Conservation (phyloP, 2,888 invertebrate species). For the Drosophila sordidapex region DNA sequence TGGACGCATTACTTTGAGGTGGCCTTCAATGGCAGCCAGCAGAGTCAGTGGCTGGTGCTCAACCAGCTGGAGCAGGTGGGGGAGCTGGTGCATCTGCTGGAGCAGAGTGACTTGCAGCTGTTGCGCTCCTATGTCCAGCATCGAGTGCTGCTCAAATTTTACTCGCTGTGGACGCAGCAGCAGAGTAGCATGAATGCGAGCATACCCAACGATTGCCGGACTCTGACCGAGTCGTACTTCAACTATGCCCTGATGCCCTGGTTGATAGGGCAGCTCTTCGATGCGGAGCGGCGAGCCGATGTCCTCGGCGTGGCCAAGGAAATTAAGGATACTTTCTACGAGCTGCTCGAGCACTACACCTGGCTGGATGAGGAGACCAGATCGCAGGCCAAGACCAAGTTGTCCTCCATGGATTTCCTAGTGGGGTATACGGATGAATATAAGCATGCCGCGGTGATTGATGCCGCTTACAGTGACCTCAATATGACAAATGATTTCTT, state of each 20-base stretch:
- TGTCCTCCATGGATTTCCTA: slow-evolving; percentile 79
- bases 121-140: slow-evolving; percentile 73
- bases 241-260: slow-evolving; percentile 80
- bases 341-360: slow-evolving; percentile 69
- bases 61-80: slow-evolving; percentile 68
- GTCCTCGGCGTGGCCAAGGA: slow-evolving; percentile 70
- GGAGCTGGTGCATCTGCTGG: slow-evolving; percentile 65
- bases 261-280: slow-evolving; percentile 80
- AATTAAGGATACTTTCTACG: slow-evolving; percentile 75
- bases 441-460: slow-evolving; percentile 66
- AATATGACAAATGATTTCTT: slow-evolving; percentile 72
- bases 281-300: slow-evolving; percentile 74
- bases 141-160: slow-evolving; percentile 75
- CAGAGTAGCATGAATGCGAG: slow-evolving; percentile 47
- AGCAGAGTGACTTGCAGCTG: slow-evolving; percentile 41
- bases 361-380: slow-evolving; percentile 82
- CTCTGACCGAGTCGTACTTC: slow-evolving; percentile 70
- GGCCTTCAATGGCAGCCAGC: slow-evolving; percentile 78
- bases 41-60: slow-evolving; percentile 64
- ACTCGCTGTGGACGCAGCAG: slow-evolving; percentile 67
- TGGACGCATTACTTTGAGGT: slow-evolving; percentile 77
- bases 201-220: slow-evolving; percentile 69
- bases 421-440: slow-evolving; percentile 81
- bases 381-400: slow-evolving; percentile 77
- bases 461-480: slow-evolving; percentile 64